Evolutionary conservation across 2,797 vertebrate genomes (phyloP), one percentile per base, ranked within the genome.

Genomic region (Coendou prehensilis): DNA sequence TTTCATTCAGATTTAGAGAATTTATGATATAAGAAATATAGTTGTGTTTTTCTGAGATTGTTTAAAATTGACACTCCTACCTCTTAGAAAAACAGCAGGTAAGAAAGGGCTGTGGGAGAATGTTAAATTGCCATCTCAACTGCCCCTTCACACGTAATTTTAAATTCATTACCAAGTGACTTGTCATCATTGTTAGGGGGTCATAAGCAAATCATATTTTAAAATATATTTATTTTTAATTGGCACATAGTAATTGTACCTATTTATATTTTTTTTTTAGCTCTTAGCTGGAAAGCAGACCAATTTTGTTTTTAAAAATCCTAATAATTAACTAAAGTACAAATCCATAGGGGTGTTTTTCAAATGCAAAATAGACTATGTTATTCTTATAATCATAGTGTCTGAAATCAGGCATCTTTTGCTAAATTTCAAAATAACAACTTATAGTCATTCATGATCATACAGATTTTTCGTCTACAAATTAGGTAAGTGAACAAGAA

Each of bases 291-390:
- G 17, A 50, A 93, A 90, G 33, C 92, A 92, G 52, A 69, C 14
- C 5, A 15, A 52, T 75, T 89, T 61, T 4, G 1, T 88, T 96
- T 14, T 86, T 61, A 73, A 89, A 97, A 96, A 87, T 85, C 59
- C 37, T 85, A 30, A 54, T 85, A 20, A 8, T 23, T 88, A 96
- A 90, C 73, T 94, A 41, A 98, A 96, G 8, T 56, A 54, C 20
- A 26, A 80, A 83, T 56, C 41, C 76, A 7, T 69, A 13, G 54
- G 45, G 28, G 9, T 69, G 33, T 80, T 93, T 75, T 59, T 81
- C 17, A 67, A 81, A 75, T 92, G 20, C 45, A 90, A 63, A 93
- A 96, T 17, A 80, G 41, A 86, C 59, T 91, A 23, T 4, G 6
- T 54, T 84, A 50, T 83, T 96, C 57, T 56, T 76, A 81, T 88